phyloP scores from a whole-genome alignment of 1,140 invertebrate species.

The Zaprionus nigranus region DNA sequence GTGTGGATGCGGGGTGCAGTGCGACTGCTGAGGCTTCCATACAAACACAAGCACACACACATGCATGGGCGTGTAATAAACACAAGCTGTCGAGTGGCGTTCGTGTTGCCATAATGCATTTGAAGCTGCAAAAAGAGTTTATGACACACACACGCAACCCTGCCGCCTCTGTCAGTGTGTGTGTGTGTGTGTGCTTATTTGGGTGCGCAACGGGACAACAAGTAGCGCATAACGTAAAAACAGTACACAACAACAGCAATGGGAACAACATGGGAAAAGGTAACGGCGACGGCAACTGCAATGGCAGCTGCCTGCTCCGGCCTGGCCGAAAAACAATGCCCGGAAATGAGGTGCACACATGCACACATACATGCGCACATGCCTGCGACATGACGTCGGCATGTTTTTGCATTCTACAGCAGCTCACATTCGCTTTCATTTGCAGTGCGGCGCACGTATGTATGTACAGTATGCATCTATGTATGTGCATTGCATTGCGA shows the following conservation, averaged over 20 bases:
- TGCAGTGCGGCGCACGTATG: constrained; percentile 25
- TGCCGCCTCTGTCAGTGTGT: constrained; percentile 28
- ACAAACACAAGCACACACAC: constrained; percentile 34
- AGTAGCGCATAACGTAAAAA: constrained; percentile 75
- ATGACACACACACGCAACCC: constrained; percentile 59
- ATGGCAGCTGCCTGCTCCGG: constrained; percentile 11
- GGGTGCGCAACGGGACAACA: constrained; percentile 63
- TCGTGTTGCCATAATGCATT: constrained; percentile 79
- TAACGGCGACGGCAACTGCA: constrained; percentile 5
- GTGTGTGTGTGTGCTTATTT: constrained; percentile 30
- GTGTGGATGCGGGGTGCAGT: constrained; percentile 38
- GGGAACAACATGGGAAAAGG: constrained; percentile 14
- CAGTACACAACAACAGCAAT: constrained; percentile 20
- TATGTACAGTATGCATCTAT: not conserved
- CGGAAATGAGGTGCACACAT: constrained; percentile 77
- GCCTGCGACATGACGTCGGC: constrained; percentile 32
- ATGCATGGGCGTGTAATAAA: constrained; percentile 19
- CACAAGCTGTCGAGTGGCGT: constrained; percentile 57
- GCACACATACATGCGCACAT: constrained; percentile 33
- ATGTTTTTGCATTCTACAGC: constrained; percentile 34
- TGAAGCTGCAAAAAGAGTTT: constrained; percentile 69
- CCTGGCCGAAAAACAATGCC: constrained; percentile 67
- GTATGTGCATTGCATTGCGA: constrained; percentile 5
- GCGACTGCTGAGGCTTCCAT: constrained; percentile 9
- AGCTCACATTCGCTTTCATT: constrained; percentile 58